Evolutionary conservation across 2,113 vertebrate genomes (phyloP), one percentile per base, ranked within the genome.

Genomic region (Lipophrys pholis): DNA sequence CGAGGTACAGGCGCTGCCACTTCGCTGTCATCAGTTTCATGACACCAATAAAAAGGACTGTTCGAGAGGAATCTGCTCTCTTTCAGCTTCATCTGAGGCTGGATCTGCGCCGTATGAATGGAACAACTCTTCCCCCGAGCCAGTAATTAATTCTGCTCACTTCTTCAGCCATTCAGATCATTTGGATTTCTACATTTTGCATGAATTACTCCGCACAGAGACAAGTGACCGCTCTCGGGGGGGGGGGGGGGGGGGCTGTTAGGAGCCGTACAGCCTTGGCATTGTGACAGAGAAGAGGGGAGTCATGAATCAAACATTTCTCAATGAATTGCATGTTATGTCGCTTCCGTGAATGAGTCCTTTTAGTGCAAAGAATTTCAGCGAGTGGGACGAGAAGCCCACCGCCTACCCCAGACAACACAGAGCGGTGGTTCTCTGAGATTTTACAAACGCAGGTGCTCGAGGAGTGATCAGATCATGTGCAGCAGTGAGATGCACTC

Each of bases 271-370:
- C 54, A 10, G 50, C 11, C 61, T 54, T 61, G 57, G 52, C 58
- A 69, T 42, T 69, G 63, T 68, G 39, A 49, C 58, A 59, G 40
- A 0, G 64, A 69, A 30, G 51, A 30, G 70, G 52, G 69, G 55
- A 53, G 75, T 71, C 75, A 84, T 87, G 80, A 92, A 87, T 91
- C 62, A 85, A 85, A 78, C 72, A 79, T 87, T 62, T 73, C 56
- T 62, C 43, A 35, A 41, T 76, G 73, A 81, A 74, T 77, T 62
- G 15, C 69, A 67, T 57, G n/a, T 72, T 40, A 73, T 69, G 30
- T 67, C 38, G 11, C 60, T 49, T 49, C 65, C 30, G 73, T 87
- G 80, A 88, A 89, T 84, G 41, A 83, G 74, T 45, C 54, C 61
- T 68, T 84, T 91, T 78, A 83, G 3, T 51, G 14, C 14, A 35